Evolutionary conservation across 1,140 invertebrate genomes (phyloP).

Genomic region (Ruditapes philippinarum): DNA sequence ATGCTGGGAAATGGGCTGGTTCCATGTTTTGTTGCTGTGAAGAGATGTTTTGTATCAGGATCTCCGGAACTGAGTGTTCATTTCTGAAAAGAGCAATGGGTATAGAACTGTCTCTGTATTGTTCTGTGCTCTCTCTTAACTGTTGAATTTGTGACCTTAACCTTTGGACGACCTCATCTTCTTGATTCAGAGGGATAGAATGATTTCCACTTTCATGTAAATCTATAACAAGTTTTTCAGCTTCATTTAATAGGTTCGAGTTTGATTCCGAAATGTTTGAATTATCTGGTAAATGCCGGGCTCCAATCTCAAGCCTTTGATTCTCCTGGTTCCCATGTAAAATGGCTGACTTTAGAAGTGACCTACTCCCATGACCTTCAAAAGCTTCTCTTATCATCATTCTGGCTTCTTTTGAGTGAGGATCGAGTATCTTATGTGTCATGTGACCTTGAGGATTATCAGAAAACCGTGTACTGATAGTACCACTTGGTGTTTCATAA

Average conservation of each 20-base stretch:
- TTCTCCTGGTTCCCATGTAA: not conserved
- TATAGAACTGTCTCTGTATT: constrained; percentile 30
- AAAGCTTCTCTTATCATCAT: constrained; percentile 49
- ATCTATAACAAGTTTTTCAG: constrained; percentile 57
- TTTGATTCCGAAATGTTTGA: constrained; percentile 6
- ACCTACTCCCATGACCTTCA: not conserved
- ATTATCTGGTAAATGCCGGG: constrained; percentile 19
- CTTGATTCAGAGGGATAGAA: not conserved
- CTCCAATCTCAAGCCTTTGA: not conserved
- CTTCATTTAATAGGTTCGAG: not conserved
- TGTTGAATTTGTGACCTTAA: constrained; percentile 42
- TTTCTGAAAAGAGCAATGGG: not conserved
- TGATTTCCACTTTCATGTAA: constrained; percentile 26
- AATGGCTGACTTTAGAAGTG: constrained; percentile 39
- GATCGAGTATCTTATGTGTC: constrained; percentile 36
- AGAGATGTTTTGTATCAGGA: not conserved
- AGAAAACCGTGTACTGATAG: not conserved
- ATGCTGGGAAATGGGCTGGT: not conserved
- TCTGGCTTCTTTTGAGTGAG: constrained; percentile 53
- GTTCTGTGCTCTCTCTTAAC: not conserved
- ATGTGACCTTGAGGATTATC: not conserved
- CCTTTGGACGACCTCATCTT: not conserved
- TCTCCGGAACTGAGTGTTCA: not conserved
- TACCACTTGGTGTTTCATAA: not conserved
- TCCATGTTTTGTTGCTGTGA: not conserved